phyloP scores from a whole-genome alignment of 92 coral and sea anemone genomes.

The Epizoanthus illoricatus region DNA sequence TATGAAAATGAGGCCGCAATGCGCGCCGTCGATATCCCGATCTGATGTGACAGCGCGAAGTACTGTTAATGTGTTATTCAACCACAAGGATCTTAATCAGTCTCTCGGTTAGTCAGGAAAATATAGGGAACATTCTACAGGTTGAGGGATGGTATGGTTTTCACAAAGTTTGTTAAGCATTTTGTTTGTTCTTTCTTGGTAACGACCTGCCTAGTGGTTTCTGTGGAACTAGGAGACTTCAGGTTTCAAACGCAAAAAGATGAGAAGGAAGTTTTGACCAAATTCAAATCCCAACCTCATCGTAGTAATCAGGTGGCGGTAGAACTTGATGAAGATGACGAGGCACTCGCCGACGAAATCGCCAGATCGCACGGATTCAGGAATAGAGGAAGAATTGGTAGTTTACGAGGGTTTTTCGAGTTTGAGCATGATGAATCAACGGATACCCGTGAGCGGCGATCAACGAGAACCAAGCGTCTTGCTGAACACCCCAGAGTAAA shows the following conservation, averaged over 20 bases:
- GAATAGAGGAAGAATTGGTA: constrained; percentile 82
- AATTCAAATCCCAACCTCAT: constrained; percentile 33
- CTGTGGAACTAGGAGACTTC: not conserved
- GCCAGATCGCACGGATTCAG: constrained; percentile 72
- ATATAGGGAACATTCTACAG: not conserved
- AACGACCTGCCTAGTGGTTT: not conserved
- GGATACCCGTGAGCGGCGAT: constrained; percentile 43
- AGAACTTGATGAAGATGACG: constrained; percentile 75
- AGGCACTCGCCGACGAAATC: constrained; percentile 72
- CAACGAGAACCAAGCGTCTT: constrained; percentile 63
- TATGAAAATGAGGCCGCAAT: not conserved
- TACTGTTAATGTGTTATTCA: too few species aligned
- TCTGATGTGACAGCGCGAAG: too few species aligned
- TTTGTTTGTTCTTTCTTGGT: not conserved
- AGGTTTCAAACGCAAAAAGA: not conserved
- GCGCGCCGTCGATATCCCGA: not conserved
- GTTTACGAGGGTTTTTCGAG: constrained; percentile 69
- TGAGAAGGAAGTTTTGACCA: constrained; percentile 4
- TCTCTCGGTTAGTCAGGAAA: not conserved
- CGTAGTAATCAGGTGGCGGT: constrained; percentile 80
- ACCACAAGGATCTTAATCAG: not conserved
- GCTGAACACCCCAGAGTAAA: constrained; percentile 77
- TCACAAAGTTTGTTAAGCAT: not conserved
- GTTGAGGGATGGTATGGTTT: not conserved
- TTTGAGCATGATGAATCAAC: constrained; percentile 55